phyloP scores from a whole-genome alignment of 2,797 vertebrate genomes.

The Tympanoctomys barrerae region DNA sequence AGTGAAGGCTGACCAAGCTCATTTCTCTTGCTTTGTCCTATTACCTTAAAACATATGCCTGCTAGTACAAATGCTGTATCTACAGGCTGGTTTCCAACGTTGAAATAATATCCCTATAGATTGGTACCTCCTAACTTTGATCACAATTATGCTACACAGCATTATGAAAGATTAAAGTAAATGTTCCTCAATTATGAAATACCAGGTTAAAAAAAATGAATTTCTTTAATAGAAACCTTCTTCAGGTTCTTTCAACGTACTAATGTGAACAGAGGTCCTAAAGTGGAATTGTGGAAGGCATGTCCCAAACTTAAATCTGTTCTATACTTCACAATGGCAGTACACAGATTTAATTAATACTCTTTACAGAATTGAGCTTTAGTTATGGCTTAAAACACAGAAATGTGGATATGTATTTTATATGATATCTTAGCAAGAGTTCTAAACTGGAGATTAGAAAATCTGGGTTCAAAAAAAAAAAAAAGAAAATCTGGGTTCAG shows the following conservation, averaged over 20 bases:
- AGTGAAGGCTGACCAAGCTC: background rate
- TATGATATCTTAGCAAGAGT: background rate
- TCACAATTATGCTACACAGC: background rate
- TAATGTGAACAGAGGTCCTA: background rate
- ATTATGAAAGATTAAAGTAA: background rate
- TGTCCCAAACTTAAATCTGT: background rate
- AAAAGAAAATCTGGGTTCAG: background rate
- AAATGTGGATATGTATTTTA: background rate
- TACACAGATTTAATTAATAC: background rate
- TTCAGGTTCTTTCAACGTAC: background rate
- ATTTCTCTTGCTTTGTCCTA: conserved; percentile 12
- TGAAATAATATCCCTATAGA: background rate
- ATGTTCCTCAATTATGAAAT: background rate
- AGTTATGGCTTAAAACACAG: background rate
- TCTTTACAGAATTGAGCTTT: background rate
- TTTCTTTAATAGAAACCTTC: background rate
- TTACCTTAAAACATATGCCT: background rate
- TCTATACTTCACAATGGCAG: background rate
- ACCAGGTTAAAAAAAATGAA: conserved; percentile 5
- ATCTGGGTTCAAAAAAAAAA: background rate
- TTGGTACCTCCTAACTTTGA: background rate
- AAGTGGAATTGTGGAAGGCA: background rate
- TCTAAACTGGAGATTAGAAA: background rate
- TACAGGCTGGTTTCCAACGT: background rate
- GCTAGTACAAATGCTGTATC: background rate